Evolutionary conservation across 2,888 invertebrate species (phyloP), one percentile per base, ranked within the genome.

Genomic region (Pomacea canaliculata): DNA sequence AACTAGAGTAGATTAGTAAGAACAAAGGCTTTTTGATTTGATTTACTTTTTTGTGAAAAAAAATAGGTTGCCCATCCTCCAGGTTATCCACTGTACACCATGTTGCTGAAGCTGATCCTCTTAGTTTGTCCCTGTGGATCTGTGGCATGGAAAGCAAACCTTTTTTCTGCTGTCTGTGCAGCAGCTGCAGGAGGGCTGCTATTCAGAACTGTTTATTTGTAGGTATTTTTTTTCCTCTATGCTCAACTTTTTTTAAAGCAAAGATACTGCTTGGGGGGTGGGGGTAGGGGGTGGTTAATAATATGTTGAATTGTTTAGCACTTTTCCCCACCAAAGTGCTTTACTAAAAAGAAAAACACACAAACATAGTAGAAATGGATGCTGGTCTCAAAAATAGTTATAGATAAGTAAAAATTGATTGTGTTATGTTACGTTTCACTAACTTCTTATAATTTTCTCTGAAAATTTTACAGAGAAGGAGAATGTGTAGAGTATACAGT

Each of bases 11-110:
- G 23, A 48, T 48, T 13, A 48, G 69, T 16, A 49, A 27, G 27
- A 19, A 27, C 19, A 66, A 12, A 27, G 10, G n/a, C 9, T 59
- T 23, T 8, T 16, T 7, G 10, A 13, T 19, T 37, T 48, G 18
- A 16, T 75, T 37, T 37, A 5, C 37, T 37, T 37, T 37, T 37
- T 5, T 37, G 37, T 37, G 5, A 37, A 37, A 37, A 37, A 37
- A 10, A 16, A 9, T 80, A 89, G 89, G 90, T 90, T 23, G 89
- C 89, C 13, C 90, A 90, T 70, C 90, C 90, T 8, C 90, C 90
- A 51, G 90, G 90, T 8, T 90, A 90, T 78, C 90, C 90, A n/a
- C 76, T 90, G 51, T 89, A 88, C 79, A 90, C 89, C 0, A 9
- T 89, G 60, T 73, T 87, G 60, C 79, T 87, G 27, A 84, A 86